Percentiles rank a stretch among this genome's conserved stretches.
Evolutionary conservation across 2,888 invertebrate genomes (phyloP).

Genomic region (Drosophila bunnanda): DNA sequence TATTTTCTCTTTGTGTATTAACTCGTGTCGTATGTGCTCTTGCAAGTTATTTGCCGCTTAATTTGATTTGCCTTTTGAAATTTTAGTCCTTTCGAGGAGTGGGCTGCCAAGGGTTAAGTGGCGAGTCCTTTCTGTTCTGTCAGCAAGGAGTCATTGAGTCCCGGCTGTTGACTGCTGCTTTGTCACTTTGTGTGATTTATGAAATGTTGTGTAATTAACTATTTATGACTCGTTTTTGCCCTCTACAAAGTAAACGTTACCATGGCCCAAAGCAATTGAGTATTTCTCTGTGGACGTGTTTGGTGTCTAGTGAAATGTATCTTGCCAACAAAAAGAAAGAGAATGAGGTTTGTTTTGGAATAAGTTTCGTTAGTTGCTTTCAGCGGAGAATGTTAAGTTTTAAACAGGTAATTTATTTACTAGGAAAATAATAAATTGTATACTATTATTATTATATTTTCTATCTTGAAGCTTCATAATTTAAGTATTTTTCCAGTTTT

Average conservation of each 20-base stretch:
- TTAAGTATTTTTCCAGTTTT: not conserved
- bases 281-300: conserved; percentile 23
- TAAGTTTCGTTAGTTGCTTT: not conserved
- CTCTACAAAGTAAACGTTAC: conserved; percentile 51
- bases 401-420: not conserved
- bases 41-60: conserved; percentile 80
- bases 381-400: not conserved
- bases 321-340: not conserved
- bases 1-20: conserved; percentile 30
- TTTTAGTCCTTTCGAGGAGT: conserved; percentile 50
- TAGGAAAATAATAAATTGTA: not conserved
- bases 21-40: conserved; percentile 67
- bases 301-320: conserved; percentile 6
- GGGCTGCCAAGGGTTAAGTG: conserved; percentile 24
- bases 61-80: conserved; percentile 75
- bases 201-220: conserved; percentile 76
- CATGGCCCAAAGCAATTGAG: conserved; percentile 22
- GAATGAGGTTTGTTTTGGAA: not conserved
- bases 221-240: conserved; percentile 62
- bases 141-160: conserved; percentile 42
- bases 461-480: not conserved
- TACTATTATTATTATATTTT: not conserved
- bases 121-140: conserved; percentile 25
- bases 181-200: conserved; percentile 70
- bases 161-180: conserved; percentile 35